Evolutionary conservation across 2,797 vertebrate genomes (phyloP), one percentile per base, ranked within the genome.

Genomic region (Protonibea diacanthus): DNA sequence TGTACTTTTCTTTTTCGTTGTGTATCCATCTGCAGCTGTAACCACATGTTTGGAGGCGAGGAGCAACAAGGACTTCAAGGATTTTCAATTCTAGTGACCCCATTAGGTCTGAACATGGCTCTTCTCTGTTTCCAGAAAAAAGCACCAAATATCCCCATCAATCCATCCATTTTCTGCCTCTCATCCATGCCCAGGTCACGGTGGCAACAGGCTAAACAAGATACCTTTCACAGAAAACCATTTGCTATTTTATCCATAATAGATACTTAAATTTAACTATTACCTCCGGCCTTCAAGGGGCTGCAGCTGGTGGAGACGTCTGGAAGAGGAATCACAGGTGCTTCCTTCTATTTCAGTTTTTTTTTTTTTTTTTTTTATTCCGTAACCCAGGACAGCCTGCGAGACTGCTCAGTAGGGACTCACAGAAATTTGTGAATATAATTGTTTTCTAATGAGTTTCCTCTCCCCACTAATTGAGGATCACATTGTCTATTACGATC

Each of bases 361-460:
- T 88, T 83, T 33, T 33, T 68, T 38, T 81, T 82, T 33, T 0
- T 68, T 88, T 83, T 44, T 44, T 66, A 80, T 66, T 75, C 62
- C 27, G 45, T 55, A 84, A 70, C 59, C 66, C 45, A 25, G 72
- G 71, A 88, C 56, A 47, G 72, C 27, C 58, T 62, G 73, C 4
- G 42, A 71, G 59, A 73, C 73, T 55, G 72, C 89, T 89, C 86
- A 81, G 82, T 77, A 66, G 80, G 88, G 83, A 86, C 63, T 78
- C 53, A 56, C 60, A 70, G 38, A 74, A 87, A 90, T 67, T 64
- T 57, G 72, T 74, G 59, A 86, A 80, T 85, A 57, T 90, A 91
- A 92, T 93, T 85, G 89, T 89, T 90, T 90, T 68, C 84, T 91
- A 91, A 93, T 91, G 86, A 86, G 77, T 81, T 90, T 86, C 74